Base-by-base conservation (phyloP, 2,888 invertebrate genomes). In the Geotrupes spiniger region DNA sequence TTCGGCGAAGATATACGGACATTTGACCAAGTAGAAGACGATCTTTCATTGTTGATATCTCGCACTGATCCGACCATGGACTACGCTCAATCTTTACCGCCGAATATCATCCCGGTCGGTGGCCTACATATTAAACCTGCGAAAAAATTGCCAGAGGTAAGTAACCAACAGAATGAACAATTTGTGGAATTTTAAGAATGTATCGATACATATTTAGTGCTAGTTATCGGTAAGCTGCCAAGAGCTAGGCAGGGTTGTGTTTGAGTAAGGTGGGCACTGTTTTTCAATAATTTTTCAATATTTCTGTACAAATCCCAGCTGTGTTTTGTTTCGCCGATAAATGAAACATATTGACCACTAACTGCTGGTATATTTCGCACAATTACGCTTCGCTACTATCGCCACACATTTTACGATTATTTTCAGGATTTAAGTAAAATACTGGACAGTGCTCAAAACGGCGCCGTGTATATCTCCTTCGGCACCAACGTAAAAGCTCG, bases 91-190 rank as follows among this genome's bases (percentile, higher is more conserved):
- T 56, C 65, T 0, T 43, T 69, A n/a, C 56, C 69, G 4, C 70
- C 71, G 4, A 69, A 71, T 53, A 63, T 71, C 36, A 69, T 71
- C 26, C 63, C 68, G 12, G 65, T 70, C 14, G 71, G 69, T 16
- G 71, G 71, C 14, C 46, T 71, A 12, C 72, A 73, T 42, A 59
- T 64, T 2, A 55, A 58, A 49, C 49, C 59, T 33, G 39, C 58
- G 0, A 59, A 63, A 52, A 11, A 39, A 11, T 46, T 71, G 49
- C 64, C 69, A 17, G 46, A 62, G 43, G 68, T 68, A 58, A 51
- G 57, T 53, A 36, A 26, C 21, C n/a, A n/a, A n/a, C n/a, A n/a
- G n/a, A n/a, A n/a, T n/a, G n/a, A n/a, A n/a, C n/a, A n/a, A n/a
- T n/a, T n/a, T n/a, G n/a, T n/a, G n/a, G n/a, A n/a, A n/a, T n/a